Conservation (phyloP, 2,797 vertebrate species). For the Cirrhinus molitorella region DNA sequence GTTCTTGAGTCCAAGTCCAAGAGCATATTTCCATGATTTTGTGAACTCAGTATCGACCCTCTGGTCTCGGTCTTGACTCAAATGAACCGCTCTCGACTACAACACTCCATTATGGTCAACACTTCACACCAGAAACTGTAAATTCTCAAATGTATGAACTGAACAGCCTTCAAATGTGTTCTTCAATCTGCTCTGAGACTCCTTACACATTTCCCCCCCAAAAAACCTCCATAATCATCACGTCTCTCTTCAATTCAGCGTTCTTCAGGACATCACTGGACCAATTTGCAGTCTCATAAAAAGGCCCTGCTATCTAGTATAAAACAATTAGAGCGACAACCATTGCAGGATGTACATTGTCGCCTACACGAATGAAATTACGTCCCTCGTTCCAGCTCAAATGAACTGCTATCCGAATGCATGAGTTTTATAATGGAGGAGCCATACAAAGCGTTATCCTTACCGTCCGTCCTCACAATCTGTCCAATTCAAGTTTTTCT, state of each 20-base stretch:
- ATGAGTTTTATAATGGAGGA: neutral
- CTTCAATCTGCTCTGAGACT: neutral
- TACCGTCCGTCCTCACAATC: neutral
- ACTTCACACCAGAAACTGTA: neutral
- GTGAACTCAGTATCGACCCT: too few relatives aligned
- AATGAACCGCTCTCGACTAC: neutral
- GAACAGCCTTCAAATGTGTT: neutral
- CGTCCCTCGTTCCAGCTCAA: neutral
- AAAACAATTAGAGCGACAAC: conserved; percentile 10
- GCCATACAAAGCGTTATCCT: neutral
- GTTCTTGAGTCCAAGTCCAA: neutral
- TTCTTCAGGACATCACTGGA: neutral
- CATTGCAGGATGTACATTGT: neutral
- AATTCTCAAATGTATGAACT: neutral
- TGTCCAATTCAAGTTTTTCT: neutral
- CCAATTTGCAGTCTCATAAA: conserved; percentile 9
- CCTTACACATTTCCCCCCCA: neutral
- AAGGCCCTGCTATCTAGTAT: neutral
- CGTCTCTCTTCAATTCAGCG: neutral
- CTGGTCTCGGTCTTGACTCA: neutral
- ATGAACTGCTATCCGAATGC: neutral
- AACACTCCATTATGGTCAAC: neutral
- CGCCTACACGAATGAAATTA: neutral
- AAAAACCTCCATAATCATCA: conserved; percentile 1
- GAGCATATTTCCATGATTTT: neutral